phyloP scores from a whole-genome alignment of 1,140 invertebrate genomes.

The Platorchestia sp. region DNA sequence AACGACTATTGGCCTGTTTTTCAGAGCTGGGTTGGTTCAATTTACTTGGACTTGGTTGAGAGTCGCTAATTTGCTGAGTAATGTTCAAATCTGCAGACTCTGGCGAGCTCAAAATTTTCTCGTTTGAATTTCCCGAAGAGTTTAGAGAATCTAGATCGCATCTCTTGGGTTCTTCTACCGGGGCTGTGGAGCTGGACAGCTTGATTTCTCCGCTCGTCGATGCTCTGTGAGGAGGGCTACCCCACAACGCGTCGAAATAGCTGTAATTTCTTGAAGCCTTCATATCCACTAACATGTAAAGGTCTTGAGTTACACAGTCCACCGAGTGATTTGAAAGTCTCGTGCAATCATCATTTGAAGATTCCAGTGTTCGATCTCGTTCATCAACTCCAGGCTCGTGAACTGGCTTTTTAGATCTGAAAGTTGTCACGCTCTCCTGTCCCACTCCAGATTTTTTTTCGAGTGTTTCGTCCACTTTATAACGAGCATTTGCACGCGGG shows the following conservation, averaged over 20 bases:
- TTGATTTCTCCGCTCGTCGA: background rate
- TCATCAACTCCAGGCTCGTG: background rate
- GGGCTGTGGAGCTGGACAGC: background rate
- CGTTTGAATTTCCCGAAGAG: background rate
- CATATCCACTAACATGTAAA: background rate
- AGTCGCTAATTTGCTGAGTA: background rate
- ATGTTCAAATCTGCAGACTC: background rate
- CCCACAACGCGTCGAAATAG: background rate
- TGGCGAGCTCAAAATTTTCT: background rate
- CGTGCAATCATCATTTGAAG: background rate
- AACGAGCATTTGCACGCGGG: background rate
- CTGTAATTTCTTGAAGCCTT: background rate
- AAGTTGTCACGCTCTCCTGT: background rate
- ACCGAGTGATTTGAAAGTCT: background rate
- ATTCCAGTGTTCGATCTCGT: background rate
- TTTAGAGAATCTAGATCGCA: background rate
- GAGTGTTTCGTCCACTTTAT: background rate
- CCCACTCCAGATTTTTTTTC: background rate
- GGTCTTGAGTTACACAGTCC: background rate
- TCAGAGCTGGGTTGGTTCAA: background rate
- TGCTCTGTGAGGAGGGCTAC: background rate
- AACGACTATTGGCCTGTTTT: background rate
- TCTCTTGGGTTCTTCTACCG: background rate
- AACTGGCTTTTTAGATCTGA: background rate
- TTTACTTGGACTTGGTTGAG: background rate